phyloP scores from a whole-genome alignment of 1,140 invertebrate genomes.

The Bombus pascuorum region DNA sequence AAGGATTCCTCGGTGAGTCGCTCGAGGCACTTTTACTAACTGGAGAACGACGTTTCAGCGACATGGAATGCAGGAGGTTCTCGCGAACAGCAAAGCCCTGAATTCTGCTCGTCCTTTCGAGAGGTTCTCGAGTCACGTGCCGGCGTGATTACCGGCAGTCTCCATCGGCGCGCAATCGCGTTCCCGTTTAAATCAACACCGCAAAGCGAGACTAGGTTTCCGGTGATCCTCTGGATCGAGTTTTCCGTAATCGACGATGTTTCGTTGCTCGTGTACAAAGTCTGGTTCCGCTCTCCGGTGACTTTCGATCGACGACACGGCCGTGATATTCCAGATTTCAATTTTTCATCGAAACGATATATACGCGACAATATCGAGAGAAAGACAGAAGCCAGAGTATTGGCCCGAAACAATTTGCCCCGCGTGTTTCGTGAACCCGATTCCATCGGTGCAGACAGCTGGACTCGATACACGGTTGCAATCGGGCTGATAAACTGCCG shows the following conservation, averaged over 20 bases:
- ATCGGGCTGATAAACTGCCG: conserved; percentile 45
- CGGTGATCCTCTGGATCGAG: not conserved
- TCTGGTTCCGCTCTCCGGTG: not conserved
- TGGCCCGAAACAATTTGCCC: conserved; percentile 22
- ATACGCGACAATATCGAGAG: not conserved
- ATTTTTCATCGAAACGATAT: not conserved
- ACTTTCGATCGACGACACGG: not conserved
- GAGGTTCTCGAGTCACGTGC: conserved; percentile 25
- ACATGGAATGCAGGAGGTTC: not conserved
- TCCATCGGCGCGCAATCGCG: conserved; percentile 19
- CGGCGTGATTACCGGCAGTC: conserved; percentile 22
- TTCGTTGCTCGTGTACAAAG: too few relatives aligned
- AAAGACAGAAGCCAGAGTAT: not conserved
- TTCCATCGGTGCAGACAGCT: not conserved
- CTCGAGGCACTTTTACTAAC: not conserved
- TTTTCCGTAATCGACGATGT: not conserved
- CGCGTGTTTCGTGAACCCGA: not conserved
- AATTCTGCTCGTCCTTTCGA: not conserved
- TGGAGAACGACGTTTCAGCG: not conserved
- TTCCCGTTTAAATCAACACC: conserved; percentile 40
- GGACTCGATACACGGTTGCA: conserved; percentile 20
- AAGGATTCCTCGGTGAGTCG: not conserved
- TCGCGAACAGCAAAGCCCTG: not conserved
- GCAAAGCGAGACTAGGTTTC: conserved; percentile 2
- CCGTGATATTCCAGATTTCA: not conserved